Evolutionary conservation across 2,113 vertebrate genomes (phyloP), one percentile per base, ranked within the genome.

Genomic region (Microcebus murinus): DNA sequence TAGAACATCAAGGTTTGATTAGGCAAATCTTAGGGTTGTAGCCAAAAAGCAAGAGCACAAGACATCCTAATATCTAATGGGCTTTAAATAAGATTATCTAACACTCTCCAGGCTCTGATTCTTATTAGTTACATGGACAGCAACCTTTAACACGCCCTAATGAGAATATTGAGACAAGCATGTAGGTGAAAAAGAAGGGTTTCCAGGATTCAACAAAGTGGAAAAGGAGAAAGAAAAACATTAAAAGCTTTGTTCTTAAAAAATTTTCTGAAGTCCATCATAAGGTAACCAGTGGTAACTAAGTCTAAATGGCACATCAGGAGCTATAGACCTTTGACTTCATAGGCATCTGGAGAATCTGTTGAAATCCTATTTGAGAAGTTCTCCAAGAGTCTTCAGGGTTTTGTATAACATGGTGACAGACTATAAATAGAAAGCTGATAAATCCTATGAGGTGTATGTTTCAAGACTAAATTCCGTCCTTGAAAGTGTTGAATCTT

Each of bases 351-450:
- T 89, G 67, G 5, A 90, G 85, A 96, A 74, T 21, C 70, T 74
- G 14, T 68, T 87, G 90, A 96, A 96, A 95, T 42, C 85, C 73
- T 83, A 91, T 57, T 70, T 87, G 89, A 71, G 95, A 97, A 94
- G 85, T 80, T 71, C 82, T 92, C 90, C 67, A 96, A 63, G 96
- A 92, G 55, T 96, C 63, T 71, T 83, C 27, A 77, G 85, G 20
- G 93, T 39, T 90, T 94, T 94, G 73, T 97, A 63, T 86, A 76
- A 73, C 23, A 2, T 4, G 76, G 83, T 65, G 31, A 0, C 71
- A 91, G 42, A 84, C 36, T 96, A 85, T 42, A 95, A 97, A 97
- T 87, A 96, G 96, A 95, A 97, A 97, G 20, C n/a, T 50, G 42
- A 25, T 27, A 31, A 94, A 82, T 91, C 42, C 87, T 57, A 4